Evolutionary conservation across 2,888 invertebrate species (phyloP).

Genomic region (Odontocerum albicorne): DNA sequence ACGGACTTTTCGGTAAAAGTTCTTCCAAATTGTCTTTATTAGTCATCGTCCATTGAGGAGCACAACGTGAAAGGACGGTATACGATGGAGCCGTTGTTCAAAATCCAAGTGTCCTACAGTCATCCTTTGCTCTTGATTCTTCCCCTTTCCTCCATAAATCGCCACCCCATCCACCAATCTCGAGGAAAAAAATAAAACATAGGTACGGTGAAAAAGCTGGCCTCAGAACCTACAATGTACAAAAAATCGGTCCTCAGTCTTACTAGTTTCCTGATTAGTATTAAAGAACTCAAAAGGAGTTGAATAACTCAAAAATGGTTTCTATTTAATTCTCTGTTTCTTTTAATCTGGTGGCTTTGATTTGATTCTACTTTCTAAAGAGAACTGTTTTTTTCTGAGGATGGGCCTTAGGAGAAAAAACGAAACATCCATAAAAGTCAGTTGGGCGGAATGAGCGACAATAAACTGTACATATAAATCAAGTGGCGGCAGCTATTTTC

Average conservation of each 20-base stretch:
- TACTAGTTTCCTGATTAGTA: too few relatives aligned
- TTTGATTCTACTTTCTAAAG: too few relatives aligned
- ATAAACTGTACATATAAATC: constrained; percentile 47
- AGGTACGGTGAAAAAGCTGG: constrained; percentile 23
- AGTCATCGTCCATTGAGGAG: neutral
- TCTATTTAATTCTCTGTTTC: too few relatives aligned
- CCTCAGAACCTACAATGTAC: constrained; percentile 17
- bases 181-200: constrained; percentile 21
- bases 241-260: too few relatives aligned
- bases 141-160: neutral
- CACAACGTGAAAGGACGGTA: neutral
- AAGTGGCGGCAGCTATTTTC: constrained; percentile 41
- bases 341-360: too few relatives aligned
- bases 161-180: constrained; percentile 12
- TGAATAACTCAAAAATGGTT: too few relatives aligned
- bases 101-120: constrained; percentile 22
- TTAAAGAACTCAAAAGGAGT: too few relatives aligned
- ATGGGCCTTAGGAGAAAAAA: constrained; percentile 32
- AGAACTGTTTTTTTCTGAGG: too few relatives aligned
- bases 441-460: constrained; percentile 45
- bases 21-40: neutral
- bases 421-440: constrained; percentile 46
- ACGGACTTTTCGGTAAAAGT: neutral
- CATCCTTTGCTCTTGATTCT: neutral
- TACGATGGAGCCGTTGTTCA: constrained; percentile 24